phyloP scores from a whole-genome alignment of 53 echinoderm and acorn worm genomes.

The Arbacia lixula region DNA sequence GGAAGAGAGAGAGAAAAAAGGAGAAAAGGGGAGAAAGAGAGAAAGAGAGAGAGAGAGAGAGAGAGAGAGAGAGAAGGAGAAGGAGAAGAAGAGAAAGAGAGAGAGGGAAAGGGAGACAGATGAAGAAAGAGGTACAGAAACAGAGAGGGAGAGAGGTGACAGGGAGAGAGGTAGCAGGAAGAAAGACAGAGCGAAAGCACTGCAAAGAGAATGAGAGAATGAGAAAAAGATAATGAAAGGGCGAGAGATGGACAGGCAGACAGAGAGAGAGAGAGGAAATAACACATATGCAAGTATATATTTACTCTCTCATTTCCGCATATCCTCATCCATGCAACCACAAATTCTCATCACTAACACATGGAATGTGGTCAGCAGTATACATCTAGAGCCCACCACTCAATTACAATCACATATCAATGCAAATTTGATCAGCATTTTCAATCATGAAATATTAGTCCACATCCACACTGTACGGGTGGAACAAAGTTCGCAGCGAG shows the following conservation, averaged over 20 bases:
- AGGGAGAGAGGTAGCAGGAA: not conserved
- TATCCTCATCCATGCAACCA: too few species aligned
- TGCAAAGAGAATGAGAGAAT: not conserved
- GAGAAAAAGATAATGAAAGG: not conserved
- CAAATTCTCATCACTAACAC: too few species aligned
- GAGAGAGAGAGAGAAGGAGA: not conserved
- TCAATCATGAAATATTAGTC: too few species aligned
- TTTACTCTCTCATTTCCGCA: too few species aligned
- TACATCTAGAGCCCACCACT: too few species aligned
- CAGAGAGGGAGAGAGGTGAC: not conserved
- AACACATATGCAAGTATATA: too few species aligned
- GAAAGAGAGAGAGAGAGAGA: not conserved
- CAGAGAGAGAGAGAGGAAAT: not conserved
- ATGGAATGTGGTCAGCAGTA: too few species aligned
- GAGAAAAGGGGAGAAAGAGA: not conserved
- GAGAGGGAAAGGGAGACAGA: not conserved
- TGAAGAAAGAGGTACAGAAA: not conserved
- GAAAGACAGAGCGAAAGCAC: not conserved
- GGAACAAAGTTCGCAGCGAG: too few species aligned
- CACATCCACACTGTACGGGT: too few species aligned
- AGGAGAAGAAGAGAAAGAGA: not conserved
- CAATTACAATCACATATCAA: too few species aligned
- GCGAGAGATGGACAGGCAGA: not conserved
- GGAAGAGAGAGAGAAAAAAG: too few species aligned
- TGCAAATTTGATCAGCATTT: too few species aligned